Base-by-base conservation (phyloP, 2,888 invertebrate species). In the Hofmannophila pseudospretella region DNA sequence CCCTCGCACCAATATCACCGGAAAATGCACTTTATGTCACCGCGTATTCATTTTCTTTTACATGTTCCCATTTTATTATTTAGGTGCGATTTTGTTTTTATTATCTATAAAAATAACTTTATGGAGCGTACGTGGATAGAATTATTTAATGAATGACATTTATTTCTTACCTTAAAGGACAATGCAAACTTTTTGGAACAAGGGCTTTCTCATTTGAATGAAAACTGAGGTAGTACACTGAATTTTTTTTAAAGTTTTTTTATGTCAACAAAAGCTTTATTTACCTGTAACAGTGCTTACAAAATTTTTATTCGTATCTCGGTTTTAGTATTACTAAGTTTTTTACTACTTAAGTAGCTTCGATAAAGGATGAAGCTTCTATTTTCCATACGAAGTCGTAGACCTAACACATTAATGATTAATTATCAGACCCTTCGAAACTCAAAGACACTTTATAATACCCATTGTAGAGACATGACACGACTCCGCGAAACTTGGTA, bases 11-110 rank as follows among this genome's bases (percentile, higher is more conserved):
- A 66, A 72, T 67, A 79, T 67, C 49, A 69, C 77, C 72, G 72
- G 69, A 71, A 75, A 78, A 77, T 77, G 71, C 67, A 72, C 50
- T 71, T 67, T 73, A 58, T 59, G 64, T 41, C 44, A 41, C 44
- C 45, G 51, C 47, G 40, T 14, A 34, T 32, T 30, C 29, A 30
- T 38, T 27, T 30, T 34, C 34, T 30, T 33, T 38, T 32, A 22
- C 30, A 27, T 32, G 12, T 12, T n/a, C 32, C n/a, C 32, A 32
- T 32, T 30, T 23, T 37, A 36, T 36, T 30, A 36, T 37, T 32
- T 32, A n/a, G 12, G 10, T 11, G 8, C 19, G 32, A 32, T 32
- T 22, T 26, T 31, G 26, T 32, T 37, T 37, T 32, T 32, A 32
- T 32, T 32, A 14, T 32, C 13, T 14, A 23, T 14, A 14, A 14